These are phyloP conservation scores for Collichthys lucidus DNA, from an alignment of 2,113 vertebrate species.

Conservation along the genomic window DNA sequence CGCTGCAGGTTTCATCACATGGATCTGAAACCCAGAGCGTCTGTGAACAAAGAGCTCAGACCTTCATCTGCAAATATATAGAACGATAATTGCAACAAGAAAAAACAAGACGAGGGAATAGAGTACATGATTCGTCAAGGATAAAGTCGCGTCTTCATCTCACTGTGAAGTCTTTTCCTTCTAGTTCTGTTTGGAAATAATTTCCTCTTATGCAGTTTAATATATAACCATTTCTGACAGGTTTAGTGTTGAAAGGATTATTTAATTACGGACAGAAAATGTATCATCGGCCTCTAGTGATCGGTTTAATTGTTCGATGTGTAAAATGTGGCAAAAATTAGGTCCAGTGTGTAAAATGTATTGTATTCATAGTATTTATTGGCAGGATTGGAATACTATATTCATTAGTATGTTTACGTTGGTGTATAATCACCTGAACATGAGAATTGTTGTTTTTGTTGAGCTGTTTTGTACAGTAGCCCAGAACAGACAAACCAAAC, in stretches of 20 bases:
- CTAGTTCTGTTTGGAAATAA: background rate
- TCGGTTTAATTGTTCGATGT: background rate
- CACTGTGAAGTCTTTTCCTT: too few relatives aligned
- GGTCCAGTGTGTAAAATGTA: too few relatives aligned
- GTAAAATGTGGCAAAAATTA: background rate
- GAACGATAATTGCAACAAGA: conserved; percentile 29
- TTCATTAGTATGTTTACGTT: too few relatives aligned
- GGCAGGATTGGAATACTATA: too few relatives aligned
- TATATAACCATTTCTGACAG: background rate
- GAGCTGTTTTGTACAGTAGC: too few relatives aligned
- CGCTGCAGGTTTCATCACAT: background rate
- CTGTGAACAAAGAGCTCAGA: conserved; percentile 11
- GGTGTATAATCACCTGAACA: too few relatives aligned
- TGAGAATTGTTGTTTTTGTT: too few relatives aligned
- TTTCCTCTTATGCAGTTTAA: too few relatives aligned
- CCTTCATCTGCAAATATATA: conserved; percentile 40
- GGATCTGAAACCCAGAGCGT: conserved; percentile 10
- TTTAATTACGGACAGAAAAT: background rate
- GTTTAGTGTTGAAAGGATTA: background rate
- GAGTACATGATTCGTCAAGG: conserved; percentile 7
- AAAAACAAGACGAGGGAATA: conserved; percentile 20
- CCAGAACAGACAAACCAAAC: too few relatives aligned
- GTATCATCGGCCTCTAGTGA: background rate
- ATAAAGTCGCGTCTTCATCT: conserved; percentile 14
- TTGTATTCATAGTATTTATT: too few relatives aligned